Conservation (phyloP, 1,140 invertebrate genomes). For the Lordiphosa clarofinis region DNA sequence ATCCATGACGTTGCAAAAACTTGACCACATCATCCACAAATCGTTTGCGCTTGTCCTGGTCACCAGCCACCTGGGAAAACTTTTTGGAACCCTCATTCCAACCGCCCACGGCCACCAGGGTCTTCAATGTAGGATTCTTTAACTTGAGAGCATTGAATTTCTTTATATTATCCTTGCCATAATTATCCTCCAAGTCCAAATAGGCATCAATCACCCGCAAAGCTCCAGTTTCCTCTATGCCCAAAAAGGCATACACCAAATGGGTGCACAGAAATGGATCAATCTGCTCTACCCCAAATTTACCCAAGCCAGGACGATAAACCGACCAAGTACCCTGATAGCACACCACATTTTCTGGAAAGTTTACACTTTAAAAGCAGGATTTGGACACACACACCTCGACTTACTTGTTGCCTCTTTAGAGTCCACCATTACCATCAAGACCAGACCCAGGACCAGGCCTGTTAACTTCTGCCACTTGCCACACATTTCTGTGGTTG, state of each 20-base stretch:
- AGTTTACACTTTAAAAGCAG: not conserved
- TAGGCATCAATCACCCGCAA: constrained; percentile 84
- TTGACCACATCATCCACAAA: constrained; percentile 83
- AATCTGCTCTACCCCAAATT: constrained; percentile 85
- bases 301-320: constrained; percentile 84
- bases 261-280: constrained; percentile 87
- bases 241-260: constrained; percentile 86
- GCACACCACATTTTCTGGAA: constrained; percentile 83
- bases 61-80: constrained; percentile 83
- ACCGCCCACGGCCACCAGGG: constrained; percentile 87
- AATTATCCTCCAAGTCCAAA: constrained; percentile 83
- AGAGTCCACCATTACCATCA: not conserved
- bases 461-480: no score
- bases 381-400: no score
- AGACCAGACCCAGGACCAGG: not conserved
- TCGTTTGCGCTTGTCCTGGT: constrained; percentile 80
- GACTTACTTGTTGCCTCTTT: constrained; percentile 37
- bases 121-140: constrained; percentile 84
- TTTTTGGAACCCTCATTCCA: constrained; percentile 88
- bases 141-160: constrained; percentile 83
- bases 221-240: constrained; percentile 81
- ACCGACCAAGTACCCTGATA: constrained; percentile 88
- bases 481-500: not conserved
- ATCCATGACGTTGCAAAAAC: constrained; percentile 84
- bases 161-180: constrained; percentile 77